Conservation (phyloP, 2,797 vertebrate genomes). For the Sciaenops ocellatus region DNA sequence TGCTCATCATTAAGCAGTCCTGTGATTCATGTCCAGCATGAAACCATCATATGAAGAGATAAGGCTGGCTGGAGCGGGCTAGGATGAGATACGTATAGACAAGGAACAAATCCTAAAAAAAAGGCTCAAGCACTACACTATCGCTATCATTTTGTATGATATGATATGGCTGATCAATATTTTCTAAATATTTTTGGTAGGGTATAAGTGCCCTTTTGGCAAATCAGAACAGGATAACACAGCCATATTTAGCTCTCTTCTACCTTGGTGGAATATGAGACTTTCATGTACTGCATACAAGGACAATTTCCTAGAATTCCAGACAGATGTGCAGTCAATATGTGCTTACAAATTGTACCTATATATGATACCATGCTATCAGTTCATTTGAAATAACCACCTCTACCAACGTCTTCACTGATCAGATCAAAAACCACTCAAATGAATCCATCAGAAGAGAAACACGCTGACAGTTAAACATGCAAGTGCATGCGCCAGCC, state of each 20-base stretch:
- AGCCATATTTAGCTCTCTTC: neutral
- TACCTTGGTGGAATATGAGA: neutral
- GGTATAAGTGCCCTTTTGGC: neutral
- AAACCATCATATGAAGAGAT: constrained; percentile 66
- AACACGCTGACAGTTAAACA: constrained; percentile 59
- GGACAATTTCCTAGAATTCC: constrained; percentile 27
- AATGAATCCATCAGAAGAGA: constrained; percentile 52
- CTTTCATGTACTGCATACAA: neutral
- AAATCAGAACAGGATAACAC: neutral
- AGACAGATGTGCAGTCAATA: neutral
- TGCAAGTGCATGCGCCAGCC: constrained; percentile 68
- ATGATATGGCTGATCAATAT: constrained; percentile 11
- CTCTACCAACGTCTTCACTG: constrained; percentile 18
- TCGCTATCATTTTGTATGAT: neutral
- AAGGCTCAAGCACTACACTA: neutral
- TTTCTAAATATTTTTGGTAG: neutral
- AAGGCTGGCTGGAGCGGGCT: constrained; percentile 33
- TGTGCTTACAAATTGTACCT: constrained; percentile 11
- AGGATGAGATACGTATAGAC: constrained; percentile 10
- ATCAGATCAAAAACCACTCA: constrained; percentile 50
- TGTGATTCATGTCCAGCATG: constrained; percentile 75
- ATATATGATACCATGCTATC: constrained; percentile 34
- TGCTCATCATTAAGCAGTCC: constrained; percentile 77
- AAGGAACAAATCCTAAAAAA: neutral
- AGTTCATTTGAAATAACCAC: constrained; percentile 52